Evolutionary conservation across 2,888 invertebrate species (phyloP).

Genomic region (Trisateles emortualis): DNA sequence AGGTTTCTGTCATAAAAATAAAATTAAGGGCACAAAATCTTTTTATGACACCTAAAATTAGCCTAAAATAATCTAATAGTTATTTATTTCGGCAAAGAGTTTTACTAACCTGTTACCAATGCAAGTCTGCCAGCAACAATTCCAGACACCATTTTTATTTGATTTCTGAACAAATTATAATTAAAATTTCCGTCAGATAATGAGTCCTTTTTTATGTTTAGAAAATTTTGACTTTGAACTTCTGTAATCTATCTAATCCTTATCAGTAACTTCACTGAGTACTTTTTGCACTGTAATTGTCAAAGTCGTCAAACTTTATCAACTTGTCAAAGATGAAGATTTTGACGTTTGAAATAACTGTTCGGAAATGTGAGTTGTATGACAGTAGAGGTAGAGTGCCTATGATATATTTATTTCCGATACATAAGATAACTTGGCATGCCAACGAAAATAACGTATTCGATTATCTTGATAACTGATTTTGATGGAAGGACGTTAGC

Average conservation of each 20-base stretch:
- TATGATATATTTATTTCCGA: no score
- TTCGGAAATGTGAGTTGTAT: background rate
- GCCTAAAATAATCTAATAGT: background rate
- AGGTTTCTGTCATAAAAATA: no score
- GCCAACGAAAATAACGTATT: no score
- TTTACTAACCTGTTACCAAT: constrained; percentile 72
- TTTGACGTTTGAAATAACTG: constrained; percentile 4
- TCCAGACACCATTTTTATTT: constrained; percentile 68
- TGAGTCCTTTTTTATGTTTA: constrained; percentile 2
- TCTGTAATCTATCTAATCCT: no score
- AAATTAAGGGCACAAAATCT: no score
- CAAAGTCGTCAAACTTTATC: constrained; percentile 3
- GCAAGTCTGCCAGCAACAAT: constrained; percentile 76
- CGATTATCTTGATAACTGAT: no score
- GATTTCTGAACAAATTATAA: constrained; percentile 6
- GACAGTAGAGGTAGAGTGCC: no score
- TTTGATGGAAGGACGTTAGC: no score
- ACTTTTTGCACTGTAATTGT: constrained; percentile 34
- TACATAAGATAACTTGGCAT: no score
- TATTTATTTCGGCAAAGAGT: background rate
- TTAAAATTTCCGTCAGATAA: background rate
- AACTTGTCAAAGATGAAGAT: no score
- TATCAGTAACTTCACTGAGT: no score
- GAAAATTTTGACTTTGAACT: constrained; percentile 64
- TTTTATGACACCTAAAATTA: no score